Evolutionary conservation across 1,140 invertebrate species (phyloP).

Genomic region (Drosophila oshimai): DNA sequence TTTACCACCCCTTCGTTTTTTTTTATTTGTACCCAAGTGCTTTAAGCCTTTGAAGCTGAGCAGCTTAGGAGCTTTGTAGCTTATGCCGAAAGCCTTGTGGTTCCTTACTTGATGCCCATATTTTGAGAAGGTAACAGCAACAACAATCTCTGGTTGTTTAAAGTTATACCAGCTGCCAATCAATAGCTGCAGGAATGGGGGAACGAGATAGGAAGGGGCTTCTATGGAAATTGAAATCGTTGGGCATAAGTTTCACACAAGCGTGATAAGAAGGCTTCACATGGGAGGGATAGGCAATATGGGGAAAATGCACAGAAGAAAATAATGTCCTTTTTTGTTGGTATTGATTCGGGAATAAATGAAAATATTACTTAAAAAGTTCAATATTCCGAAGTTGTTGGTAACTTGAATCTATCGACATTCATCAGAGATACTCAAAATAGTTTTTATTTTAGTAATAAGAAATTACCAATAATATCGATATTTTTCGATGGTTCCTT

Average conservation of each 20-base stretch:
- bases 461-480: not conserved
- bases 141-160: conserved; percentile 12
- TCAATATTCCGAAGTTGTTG: no score
- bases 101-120: conserved; percentile 22
- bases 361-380: no score
- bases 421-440: no score
- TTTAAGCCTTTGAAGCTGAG: conserved; percentile 55
- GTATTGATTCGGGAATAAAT: no score
- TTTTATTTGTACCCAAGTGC: conserved; percentile 9
- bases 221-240: conserved; percentile 54
- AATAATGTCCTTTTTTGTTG: not conserved
- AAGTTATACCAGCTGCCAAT: conserved; percentile 42
- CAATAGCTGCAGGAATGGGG: not conserved
- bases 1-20: not conserved
- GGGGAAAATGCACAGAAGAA: not conserved
- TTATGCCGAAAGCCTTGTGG: conserved; percentile 21
- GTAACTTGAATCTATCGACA: no score
- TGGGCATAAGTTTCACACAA: conserved; percentile 41
- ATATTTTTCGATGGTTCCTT: not conserved
- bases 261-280: conserved; percentile 45
- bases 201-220: not conserved
- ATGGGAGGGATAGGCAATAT: not conserved
- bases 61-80: conserved; percentile 55
- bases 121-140: conserved; percentile 47
- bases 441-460: no score